A percentile compares a stretch with the other conserved stretches of the same genome.
These are phyloP conservation scores for Pedetes capensis DNA, from an alignment of 2,113 vertebrate genomes.

Conservation along the genomic window DNA sequence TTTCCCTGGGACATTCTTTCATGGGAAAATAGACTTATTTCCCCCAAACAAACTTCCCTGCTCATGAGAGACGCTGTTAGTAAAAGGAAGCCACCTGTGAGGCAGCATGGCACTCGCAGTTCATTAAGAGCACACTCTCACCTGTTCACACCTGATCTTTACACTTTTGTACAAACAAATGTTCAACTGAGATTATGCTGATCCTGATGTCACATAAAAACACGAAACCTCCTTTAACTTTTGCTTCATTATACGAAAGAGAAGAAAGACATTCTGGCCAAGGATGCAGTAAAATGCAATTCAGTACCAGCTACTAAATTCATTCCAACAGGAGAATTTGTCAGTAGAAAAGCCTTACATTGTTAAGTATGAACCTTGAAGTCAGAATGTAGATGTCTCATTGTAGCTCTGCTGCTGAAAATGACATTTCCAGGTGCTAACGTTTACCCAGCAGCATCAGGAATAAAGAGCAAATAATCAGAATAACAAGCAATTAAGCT, in stretches of 20 bases:
- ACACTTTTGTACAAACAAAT: background rate
- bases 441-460: background rate
- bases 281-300: background rate
- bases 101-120: background rate
- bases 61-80: background rate
- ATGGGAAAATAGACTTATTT: background rate
- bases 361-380: background rate
- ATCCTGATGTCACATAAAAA: background rate
- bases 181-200: background rate
- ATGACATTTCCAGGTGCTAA: fast-evolving
- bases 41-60: background rate
- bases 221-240: background rate
- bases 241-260: background rate
- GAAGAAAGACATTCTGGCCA: background rate
- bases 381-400: background rate
- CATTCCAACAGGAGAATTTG: background rate
- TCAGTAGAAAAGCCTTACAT: background rate
- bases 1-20: background rate
- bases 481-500: background rate
- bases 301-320: background rate
- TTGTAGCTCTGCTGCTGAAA: background rate
- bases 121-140: background rate
- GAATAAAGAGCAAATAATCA: background rate
- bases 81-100: background rate
- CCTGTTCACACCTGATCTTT: background rate